Evolutionary conservation across 1,140 invertebrate species (phyloP).

Genomic region (Pollicipes pollicipes): DNA sequence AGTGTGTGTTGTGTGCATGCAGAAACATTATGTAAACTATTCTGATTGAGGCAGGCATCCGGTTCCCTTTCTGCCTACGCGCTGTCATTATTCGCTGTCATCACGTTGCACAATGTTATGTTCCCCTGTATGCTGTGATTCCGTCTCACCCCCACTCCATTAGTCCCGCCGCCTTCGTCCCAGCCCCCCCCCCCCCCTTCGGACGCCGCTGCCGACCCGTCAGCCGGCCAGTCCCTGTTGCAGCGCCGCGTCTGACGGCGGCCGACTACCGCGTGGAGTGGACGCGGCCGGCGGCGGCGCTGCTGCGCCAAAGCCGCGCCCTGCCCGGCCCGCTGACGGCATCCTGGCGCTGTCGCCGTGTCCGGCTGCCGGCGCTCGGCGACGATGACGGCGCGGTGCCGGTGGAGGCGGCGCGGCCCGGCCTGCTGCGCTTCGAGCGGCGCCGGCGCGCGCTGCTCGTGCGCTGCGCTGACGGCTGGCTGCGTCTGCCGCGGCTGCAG

Average conservation of each 20-base stretch:
- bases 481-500: background rate
- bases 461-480: background rate
- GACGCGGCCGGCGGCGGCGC: background rate
- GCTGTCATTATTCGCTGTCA: no score
- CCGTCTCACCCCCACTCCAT: no score
- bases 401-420: background rate
- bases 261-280: background rate
- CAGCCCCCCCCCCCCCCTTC: no score
- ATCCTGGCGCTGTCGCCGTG: background rate
- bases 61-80: no score
- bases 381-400: background rate
- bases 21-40: no score
- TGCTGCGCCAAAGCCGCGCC: background rate
- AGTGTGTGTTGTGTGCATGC: no score
- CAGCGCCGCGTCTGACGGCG: background rate
- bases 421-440: background rate
- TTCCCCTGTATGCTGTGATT: no score
- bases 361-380: background rate
- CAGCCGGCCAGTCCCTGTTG: no score
- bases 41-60: no score
- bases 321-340: background rate
- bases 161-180: no score
- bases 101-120: no score
- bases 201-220: no score
- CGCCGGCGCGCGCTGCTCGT: conserved; percentile 2